Base-by-base conservation (phyloP, 2,113 vertebrate genomes). In the Mastomys natalensis region DNA sequence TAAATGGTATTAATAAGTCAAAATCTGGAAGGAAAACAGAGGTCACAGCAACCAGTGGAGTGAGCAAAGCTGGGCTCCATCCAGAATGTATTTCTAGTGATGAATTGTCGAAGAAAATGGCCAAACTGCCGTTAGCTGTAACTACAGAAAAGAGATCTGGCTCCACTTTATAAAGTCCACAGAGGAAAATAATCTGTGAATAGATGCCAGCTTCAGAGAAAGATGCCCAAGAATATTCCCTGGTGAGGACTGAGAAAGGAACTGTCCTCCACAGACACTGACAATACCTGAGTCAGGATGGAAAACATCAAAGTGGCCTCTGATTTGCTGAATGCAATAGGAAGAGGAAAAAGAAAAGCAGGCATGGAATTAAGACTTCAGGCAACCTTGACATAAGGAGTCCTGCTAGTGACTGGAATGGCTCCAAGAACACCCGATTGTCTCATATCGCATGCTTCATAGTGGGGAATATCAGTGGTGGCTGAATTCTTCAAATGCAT, bases 71-170 rank as follows among this genome's bases (percentile, higher is more conserved):
- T 29, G 55, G 12, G 12, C 34, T 68, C 12, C 45, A 26, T 89
- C 53, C 53, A 89, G 66, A 82, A 89, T 37, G 73, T 68, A 77
- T 55, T 37, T 77, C 87, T 73, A 93, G 48, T 73, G 53, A 91
- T 87, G 21, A 78, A 43, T 62, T 58, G 55, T 58, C 89, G 43
- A 15, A 90, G n/a, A 73, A 89, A 95, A 82, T 43, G 66, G 10
- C 55, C 48, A 43, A 64, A 78, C 22, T 77, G 62, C 66, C 55
- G 66, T 53, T 21, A 78, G 11, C 11, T 78, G 45, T 95, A 94
- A 93, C 34, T 45, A 62, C 43, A 76, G 37, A 92, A 87, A 84
- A 81, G 21, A 88, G n/a, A 76, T 10, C n/a, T 40, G 34, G 34
- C 37, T 81, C 21, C 13, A n/a, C 19, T 77, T 34, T 48, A 6